phyloP scores from a whole-genome alignment of 2,888 invertebrate genomes.

The Cantharis lateralis region DNA sequence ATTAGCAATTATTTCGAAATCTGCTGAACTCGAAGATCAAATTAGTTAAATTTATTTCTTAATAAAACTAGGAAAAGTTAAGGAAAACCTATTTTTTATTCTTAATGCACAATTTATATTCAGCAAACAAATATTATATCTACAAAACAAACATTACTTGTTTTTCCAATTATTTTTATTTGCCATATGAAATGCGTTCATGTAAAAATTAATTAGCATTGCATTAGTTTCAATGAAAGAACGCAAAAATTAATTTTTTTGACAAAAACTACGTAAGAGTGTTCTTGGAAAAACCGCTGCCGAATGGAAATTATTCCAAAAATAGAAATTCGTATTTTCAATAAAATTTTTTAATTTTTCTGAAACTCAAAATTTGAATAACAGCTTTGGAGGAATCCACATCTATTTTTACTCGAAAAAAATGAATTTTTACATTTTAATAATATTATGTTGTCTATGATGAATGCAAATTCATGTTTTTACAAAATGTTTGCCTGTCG shows the following conservation, averaged over 20 bases:
- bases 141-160: not conserved
- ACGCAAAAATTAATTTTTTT: not conserved
- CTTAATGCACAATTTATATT: not conserved
- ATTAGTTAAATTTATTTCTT: not conserved
- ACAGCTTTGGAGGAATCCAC: too few species aligned
- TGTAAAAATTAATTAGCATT: not conserved
- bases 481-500: too few species aligned
- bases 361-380: too few species aligned
- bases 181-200: not conserved
- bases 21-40: not conserved
- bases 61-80: not conserved
- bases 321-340: not conserved
- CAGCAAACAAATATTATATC: not conserved
- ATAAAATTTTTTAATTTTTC: too few species aligned
- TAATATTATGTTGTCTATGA: too few species aligned
- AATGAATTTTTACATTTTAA: too few species aligned
- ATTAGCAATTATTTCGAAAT: not conserved
- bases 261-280: not conserved
- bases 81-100: not conserved
- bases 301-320: not conserved
- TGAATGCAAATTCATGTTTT: too few species aligned
- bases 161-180: not conserved
- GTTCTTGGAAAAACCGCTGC: not conserved
- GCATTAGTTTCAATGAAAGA: not conserved
- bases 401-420: too few species aligned